phyloP scores from a whole-genome alignment of 2,113 vertebrate genomes.

The Rhinolophus sinicus region DNA sequence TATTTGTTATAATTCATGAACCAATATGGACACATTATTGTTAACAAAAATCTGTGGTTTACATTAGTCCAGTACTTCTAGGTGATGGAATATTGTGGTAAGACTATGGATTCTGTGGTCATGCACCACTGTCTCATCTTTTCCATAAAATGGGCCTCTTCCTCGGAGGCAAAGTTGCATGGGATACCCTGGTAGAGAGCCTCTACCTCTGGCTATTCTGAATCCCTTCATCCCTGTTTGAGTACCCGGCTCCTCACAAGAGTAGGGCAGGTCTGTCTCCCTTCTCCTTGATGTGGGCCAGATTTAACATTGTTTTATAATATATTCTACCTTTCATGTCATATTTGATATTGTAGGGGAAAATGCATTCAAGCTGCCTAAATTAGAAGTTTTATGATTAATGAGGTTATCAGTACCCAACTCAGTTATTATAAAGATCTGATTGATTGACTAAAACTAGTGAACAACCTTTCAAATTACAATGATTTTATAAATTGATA shows the following conservation, averaged over 20 bases:
- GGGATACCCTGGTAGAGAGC: fast-evolving
- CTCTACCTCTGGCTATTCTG: fast-evolving
- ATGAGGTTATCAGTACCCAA: neutral
- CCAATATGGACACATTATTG: fast-evolving
- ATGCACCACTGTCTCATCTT: too few species aligned
- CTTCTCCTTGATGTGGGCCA: neutral
- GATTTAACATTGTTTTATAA: neutral
- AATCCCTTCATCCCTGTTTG: fast-evolving
- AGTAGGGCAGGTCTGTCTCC: neutral
- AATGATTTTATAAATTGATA: neutral
- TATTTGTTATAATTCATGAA: neutral
- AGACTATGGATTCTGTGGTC: too few species aligned
- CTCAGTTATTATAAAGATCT: neutral
- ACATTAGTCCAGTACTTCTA: neutral
- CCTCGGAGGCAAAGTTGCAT: too few species aligned
- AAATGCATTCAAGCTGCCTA: neutral
- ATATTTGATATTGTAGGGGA: neutral
- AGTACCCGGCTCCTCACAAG: neutral
- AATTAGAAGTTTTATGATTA: neutral
- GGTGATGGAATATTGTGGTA: neutral
- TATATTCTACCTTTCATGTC: neutral
- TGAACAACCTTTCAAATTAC: neutral
- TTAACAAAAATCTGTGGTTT: neutral
- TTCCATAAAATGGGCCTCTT: neutral
- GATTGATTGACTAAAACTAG: neutral